A percentile compares a stretch with the other conserved stretches of the same genome.
Evolutionary conservation across 2,113 vertebrate species (phyloP).

Genomic region (Fukomys damarensis): DNA sequence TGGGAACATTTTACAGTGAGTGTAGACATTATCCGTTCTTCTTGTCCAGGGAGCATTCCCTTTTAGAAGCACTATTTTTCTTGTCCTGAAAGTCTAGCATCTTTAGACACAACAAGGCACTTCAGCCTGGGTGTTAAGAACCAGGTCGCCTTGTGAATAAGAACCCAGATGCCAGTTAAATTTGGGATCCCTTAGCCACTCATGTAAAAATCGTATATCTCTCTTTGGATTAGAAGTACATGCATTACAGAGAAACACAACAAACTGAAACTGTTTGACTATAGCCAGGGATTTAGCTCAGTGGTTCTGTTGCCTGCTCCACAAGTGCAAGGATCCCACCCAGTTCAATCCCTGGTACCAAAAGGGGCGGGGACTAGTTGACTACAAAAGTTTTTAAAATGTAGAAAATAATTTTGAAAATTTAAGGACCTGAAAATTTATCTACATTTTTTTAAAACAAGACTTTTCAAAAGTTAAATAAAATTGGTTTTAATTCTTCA

Average conservation of each 20-base stretch:
- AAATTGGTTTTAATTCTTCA: neutral
- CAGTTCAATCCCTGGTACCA: no score
- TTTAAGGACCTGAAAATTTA: neutral
- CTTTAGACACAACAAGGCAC: neutral
- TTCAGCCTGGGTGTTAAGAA: neutral
- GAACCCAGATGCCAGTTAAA: neutral
- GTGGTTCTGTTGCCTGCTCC: no score
- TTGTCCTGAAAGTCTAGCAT: neutral
- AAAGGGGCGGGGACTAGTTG: no score
- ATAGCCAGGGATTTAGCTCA: no score
- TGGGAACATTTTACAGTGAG: neutral
- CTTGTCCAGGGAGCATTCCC: neutral
- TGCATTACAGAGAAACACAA: neutral
- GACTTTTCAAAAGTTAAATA: neutral
- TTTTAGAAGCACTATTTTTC: neutral
- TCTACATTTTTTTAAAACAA: neutral
- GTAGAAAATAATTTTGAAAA: neutral
- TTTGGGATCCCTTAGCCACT: neutral
- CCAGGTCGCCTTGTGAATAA: neutral
- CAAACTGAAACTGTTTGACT: neutral
- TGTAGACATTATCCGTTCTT: neutral
- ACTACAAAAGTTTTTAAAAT: neutral
- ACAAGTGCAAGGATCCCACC: no score
- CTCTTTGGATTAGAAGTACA: neutral
- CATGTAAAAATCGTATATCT: neutral